Evolutionary conservation across 2,888 invertebrate genomes (phyloP).

Genomic region (Buathra laborator): DNA sequence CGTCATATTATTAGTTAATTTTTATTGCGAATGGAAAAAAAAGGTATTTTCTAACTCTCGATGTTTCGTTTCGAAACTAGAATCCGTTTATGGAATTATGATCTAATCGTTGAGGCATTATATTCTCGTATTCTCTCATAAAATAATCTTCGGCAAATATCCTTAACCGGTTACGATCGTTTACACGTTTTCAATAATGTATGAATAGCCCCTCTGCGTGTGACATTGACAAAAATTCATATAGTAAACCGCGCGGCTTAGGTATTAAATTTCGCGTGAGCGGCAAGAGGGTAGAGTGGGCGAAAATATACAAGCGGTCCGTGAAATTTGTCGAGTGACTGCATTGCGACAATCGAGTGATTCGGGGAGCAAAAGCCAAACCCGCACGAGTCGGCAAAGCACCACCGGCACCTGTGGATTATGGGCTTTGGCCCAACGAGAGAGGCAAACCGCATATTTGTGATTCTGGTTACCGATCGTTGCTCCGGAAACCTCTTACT

Average conservation of each 20-base stretch:
- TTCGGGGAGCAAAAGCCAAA: slow-evolving; percentile 36
- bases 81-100: background rate
- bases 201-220: background rate
- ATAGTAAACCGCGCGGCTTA: background rate
- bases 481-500: slow-evolving; percentile 37
- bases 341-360: slow-evolving; percentile 64
- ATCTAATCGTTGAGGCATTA: background rate
- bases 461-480: slow-evolving; percentile 64
- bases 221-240: slow-evolving; percentile 11
- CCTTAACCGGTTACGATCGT: background rate
- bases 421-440: slow-evolving; percentile 47
- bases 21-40: no score
- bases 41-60: no score
- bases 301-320: slow-evolving; percentile 15
- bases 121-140: background rate
- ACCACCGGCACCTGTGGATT: slow-evolving; percentile 65
- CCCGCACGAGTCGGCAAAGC: slow-evolving; percentile 36
- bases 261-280: background rate
- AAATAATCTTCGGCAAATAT: background rate
- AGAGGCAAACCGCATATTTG: slow-evolving; percentile 60
- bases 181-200: background rate
- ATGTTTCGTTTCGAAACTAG: background rate
- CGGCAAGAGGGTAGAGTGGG: background rate
- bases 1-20: no score
- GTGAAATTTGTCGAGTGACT: slow-evolving; percentile 57